Conservation (phyloP, 2,888 invertebrate species). For the Cantharis rustica region DNA sequence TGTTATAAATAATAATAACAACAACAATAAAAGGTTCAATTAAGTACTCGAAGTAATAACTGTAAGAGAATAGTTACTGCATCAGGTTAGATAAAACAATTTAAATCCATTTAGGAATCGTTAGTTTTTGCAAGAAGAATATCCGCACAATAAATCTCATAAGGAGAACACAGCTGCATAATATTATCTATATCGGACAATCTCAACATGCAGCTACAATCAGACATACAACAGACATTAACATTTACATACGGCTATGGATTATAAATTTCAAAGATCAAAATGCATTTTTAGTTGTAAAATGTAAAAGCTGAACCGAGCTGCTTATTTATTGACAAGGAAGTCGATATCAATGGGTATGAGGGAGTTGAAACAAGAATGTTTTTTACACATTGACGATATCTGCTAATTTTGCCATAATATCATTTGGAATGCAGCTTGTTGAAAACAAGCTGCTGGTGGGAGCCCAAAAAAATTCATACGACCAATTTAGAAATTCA, state of each 20-base stretch:
- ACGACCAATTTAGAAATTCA: constrained; percentile 14
- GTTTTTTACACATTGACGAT: neutral
- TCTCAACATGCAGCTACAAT: constrained; percentile 30
- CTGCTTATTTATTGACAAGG: constrained; percentile 4
- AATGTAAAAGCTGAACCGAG: neutral
- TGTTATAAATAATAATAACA: neutral
- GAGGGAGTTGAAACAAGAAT: neutral
- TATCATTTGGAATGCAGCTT: neutral
- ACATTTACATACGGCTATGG: constrained; percentile 25
- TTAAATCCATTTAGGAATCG: constrained; percentile 17
- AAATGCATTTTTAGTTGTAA: constrained; percentile 12
- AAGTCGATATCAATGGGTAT: constrained; percentile 1
- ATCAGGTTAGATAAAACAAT: constrained; percentile 13
- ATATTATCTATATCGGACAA: constrained; percentile 33
- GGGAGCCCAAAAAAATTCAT: constrained; percentile 14
- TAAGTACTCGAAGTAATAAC: neutral
- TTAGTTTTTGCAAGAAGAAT: constrained; percentile 28
- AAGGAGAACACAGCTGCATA: constrained; percentile 32
- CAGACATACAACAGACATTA: constrained; percentile 25
- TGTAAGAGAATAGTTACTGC: neutral
- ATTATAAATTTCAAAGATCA: constrained; percentile 20
- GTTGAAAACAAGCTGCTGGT: neutral
- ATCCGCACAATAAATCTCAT: constrained; percentile 32
- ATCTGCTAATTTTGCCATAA: neutral
- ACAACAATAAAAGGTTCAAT: neutral